Conservation (phyloP, 2,888 invertebrate genomes). For the Caenorhabditis sulstoni region DNA sequence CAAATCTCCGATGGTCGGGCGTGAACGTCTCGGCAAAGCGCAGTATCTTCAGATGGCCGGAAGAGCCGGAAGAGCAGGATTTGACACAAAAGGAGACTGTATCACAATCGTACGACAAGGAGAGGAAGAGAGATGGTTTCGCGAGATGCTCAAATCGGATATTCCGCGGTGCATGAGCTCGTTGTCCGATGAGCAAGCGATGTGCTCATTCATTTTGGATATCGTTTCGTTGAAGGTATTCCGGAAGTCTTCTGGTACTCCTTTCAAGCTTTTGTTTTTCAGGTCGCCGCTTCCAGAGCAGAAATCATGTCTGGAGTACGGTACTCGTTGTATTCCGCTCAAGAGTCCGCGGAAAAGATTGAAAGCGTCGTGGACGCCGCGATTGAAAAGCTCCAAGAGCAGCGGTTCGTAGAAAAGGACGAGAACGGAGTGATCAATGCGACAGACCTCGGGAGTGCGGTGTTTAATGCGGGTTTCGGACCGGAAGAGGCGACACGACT, state of each 20-base stretch:
- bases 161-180: conserved; percentile 69
- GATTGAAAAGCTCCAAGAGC: conserved; percentile 35
- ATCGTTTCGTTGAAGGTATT: conserved; percentile 69
- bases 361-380: conserved; percentile 16
- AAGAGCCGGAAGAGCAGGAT: conserved; percentile 92
- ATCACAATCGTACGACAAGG: conserved; percentile 87
- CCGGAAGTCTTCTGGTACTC: too few species aligned
- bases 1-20: conserved; percentile 89
- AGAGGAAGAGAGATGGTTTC: conserved; percentile 82
- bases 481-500: conserved; percentile 86
- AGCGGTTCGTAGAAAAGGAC: conserved; percentile 49
- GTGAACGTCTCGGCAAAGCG: conserved; percentile 86
- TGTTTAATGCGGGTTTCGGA: conserved; percentile 91
- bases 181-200: conserved; percentile 42
- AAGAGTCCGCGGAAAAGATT: conserved; percentile 55
- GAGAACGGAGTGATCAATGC: conserved; percentile 44
- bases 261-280: background rate
- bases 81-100: conserved; percentile 90
- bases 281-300: conserved; percentile 59
- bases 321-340: conserved; percentile 62
- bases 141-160: conserved; percentile 68
- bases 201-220: conserved; percentile 72
- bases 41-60: conserved; percentile 97
- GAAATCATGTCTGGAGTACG: conserved; percentile 61
- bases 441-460: conserved; percentile 86